Conservation (phyloP, 2,888 invertebrate genomes). For the Nephrocerus scutellatus region DNA sequence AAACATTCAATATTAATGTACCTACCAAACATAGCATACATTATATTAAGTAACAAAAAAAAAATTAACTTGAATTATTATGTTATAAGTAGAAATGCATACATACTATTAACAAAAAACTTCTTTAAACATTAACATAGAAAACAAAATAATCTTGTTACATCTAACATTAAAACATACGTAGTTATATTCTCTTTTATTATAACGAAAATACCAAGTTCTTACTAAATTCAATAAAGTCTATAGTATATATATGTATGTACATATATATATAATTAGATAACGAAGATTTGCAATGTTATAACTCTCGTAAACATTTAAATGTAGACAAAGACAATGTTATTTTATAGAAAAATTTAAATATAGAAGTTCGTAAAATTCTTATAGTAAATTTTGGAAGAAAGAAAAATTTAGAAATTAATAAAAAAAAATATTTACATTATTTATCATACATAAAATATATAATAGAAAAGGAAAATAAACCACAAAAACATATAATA, state of each 20-base stretch:
- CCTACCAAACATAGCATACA: no score
- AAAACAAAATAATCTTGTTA: slow-evolving; percentile 8
- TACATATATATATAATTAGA: slow-evolving; percentile 27
- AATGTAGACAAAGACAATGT: slow-evolving; percentile 17
- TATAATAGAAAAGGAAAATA: background rate
- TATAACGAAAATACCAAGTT: no score
- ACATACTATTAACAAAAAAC: background rate
- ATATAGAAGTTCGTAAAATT: slow-evolving; percentile 31
- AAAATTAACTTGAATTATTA: slow-evolving; percentile 4
- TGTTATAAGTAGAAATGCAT: slow-evolving; percentile 3
- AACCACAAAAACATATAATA: slow-evolving; percentile 1
- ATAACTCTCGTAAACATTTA: no score
- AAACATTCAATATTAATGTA: no score
- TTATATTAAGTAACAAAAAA: no score
- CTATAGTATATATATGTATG: slow-evolving; percentile 29
- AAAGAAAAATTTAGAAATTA: slow-evolving; percentile 31
- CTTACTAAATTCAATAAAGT: no score
- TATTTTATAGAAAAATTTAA: slow-evolving; percentile 14
- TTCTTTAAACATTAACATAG: slow-evolving; percentile 11
- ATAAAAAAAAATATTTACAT: slow-evolving; percentile 3
- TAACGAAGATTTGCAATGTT: slow-evolving; percentile 33
- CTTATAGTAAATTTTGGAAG: slow-evolving; percentile 32
- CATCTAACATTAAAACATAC: slow-evolving; percentile 5
- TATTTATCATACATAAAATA: background rate
- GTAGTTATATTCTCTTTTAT: no score